These are phyloP conservation scores for Phymorhynchus buccinoides DNA, from an alignment of 1,140 invertebrate species.

Conservation along the genomic window DNA sequence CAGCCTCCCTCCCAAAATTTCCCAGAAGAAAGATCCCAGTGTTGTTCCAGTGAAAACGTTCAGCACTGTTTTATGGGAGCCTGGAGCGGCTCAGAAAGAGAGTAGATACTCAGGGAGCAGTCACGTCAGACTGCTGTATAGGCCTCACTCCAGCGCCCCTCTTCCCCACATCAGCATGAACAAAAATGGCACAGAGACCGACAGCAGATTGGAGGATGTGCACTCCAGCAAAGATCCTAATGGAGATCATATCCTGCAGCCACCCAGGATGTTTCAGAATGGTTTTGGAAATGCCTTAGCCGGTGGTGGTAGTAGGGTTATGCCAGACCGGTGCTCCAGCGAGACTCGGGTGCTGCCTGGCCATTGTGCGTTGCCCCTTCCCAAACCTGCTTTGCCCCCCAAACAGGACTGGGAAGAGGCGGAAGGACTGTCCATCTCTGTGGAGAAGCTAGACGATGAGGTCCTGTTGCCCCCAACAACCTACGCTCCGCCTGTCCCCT, in stretches of 20 bases:
- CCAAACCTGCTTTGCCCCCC: neutral
- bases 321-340: constrained; percentile 13
- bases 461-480: constrained; percentile 19
- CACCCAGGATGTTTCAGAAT: neutral
- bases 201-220: constrained; percentile 59
- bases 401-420: constrained; percentile 1
- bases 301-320: neutral
- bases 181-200: constrained; percentile 62
- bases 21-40: constrained; percentile 9
- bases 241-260: constrained; percentile 18
- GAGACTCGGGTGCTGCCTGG: neutral
- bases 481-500: constrained; percentile 14
- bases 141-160: constrained; percentile 60
- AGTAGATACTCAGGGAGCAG: neutral
- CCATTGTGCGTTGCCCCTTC: neutral
- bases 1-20: constrained; percentile 39
- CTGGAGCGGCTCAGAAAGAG: neutral
- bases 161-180: constrained; percentile 67
- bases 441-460: constrained; percentile 11
- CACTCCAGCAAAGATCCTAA: constrained; percentile 32
- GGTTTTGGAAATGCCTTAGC: neutral
- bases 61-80: neutral
- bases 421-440: neutral
- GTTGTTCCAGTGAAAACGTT: neutral
- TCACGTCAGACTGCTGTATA: neutral